phyloP scores from a whole-genome alignment of 2,888 invertebrate species.

The Dromius quadrimaculatus region DNA sequence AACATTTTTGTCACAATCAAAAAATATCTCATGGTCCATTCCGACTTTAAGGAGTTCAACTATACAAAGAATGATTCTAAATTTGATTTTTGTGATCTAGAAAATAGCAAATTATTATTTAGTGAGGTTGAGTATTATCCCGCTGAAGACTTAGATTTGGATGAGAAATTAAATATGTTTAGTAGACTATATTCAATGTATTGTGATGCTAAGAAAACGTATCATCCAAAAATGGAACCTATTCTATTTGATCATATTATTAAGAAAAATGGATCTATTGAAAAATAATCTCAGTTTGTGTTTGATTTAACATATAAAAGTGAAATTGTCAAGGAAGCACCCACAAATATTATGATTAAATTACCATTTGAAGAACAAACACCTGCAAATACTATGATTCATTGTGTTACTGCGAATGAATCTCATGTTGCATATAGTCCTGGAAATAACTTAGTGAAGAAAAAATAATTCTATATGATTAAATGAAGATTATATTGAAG shows the following conservation, averaged over 20 bases:
- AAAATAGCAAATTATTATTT: background rate
- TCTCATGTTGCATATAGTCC: background rate
- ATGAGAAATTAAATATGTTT: background rate
- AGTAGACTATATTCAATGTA: background rate
- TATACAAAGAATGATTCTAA: background rate
- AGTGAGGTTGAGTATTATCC: background rate
- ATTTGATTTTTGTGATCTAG: background rate
- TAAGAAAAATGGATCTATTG: background rate
- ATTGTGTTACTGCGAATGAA: background rate
- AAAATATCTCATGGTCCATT: background rate
- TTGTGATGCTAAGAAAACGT: background rate
- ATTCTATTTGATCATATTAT: background rate
- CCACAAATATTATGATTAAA: background rate
- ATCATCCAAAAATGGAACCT: background rate
- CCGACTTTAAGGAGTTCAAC: background rate
- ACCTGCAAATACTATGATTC: background rate
- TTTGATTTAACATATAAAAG: background rate
- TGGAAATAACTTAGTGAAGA: background rate
- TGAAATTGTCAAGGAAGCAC: background rate
- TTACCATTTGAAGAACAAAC: background rate
- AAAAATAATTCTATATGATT: background rate
- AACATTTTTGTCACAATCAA: background rate
- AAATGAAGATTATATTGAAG: background rate
- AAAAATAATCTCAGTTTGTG: background rate
- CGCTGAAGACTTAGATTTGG: background rate